Percentiles rank a stretch among this genome's conserved stretches.
Evolutionary conservation across 1,140 invertebrate genomes (phyloP).

Genomic region (Hyles vespertilio): DNA sequence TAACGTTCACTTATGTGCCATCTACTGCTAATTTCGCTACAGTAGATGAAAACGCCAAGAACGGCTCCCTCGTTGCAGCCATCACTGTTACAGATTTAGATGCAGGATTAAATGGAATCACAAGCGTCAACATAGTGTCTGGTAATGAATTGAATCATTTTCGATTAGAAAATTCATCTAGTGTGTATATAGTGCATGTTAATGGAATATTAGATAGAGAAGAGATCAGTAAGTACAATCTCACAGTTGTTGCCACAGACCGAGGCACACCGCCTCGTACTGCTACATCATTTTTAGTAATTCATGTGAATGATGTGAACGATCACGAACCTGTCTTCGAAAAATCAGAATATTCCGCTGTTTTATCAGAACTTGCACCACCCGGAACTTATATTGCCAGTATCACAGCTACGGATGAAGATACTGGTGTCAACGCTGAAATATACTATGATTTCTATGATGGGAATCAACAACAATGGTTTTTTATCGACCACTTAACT

Average conservation of each 20-base stretch:
- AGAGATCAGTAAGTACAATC: slow-evolving; percentile 93
- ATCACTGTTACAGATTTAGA: slow-evolving; percentile 95
- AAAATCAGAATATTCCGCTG: slow-evolving; percentile 92
- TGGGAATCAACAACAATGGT: slow-evolving; percentile 92
- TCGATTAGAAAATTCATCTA: slow-evolving; percentile 87
- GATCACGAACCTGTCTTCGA: slow-evolving; percentile 96
- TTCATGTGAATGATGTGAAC: slow-evolving; percentile 96
- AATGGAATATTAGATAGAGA: slow-evolving; percentile 94
- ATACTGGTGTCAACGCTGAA: slow-evolving; percentile 92
- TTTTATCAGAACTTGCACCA: slow-evolving; percentile 90
- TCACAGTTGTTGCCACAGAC: slow-evolving; percentile 93
- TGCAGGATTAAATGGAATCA: slow-evolving; percentile 92
- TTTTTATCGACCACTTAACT: slow-evolving; percentile 87
- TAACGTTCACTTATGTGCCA: slow-evolving; percentile 93
- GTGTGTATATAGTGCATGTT: slow-evolving; percentile 93
- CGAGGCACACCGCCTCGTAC: slow-evolving; percentile 89
- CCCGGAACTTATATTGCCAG: slow-evolving; percentile 91
- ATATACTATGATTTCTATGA: slow-evolving; percentile 92
- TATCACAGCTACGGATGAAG: slow-evolving; percentile 93
- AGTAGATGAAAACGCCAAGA: slow-evolving; percentile 94
- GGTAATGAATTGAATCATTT: slow-evolving; percentile 96
- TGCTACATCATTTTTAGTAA: slow-evolving; percentile 90
- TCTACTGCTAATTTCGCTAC: slow-evolving; percentile 88
- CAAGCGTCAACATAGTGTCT: slow-evolving; percentile 86
- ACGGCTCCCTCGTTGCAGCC: slow-evolving; percentile 93